Evolutionary conservation across 2,113 vertebrate genomes (phyloP), one percentile per base, ranked within the genome.

Genomic region (Spea bombifrons): DNA sequence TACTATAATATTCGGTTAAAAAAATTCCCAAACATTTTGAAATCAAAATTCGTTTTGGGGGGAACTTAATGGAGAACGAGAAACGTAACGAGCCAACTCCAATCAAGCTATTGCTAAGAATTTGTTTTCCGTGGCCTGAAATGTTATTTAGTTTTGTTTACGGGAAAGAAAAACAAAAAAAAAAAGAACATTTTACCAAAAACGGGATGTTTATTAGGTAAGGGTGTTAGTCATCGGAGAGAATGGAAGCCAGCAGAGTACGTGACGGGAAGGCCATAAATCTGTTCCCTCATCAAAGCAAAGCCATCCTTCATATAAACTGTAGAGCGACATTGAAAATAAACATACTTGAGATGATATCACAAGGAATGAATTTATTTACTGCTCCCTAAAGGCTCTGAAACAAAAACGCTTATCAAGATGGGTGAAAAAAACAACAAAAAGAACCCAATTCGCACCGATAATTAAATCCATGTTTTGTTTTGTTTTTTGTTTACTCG

Each of bases 261-360:
- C 30, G 30, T 75, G 63, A 67, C 64, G 3, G 4, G 5, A 43
- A 67, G 4, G 3, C 30, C 53, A n/a, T 43, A 53, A 50, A 53
- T 55, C 65, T 59, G 30, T 47, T 44, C 17, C 68, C 17, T 47
- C 49, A 55, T 68, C 75, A 76, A 76, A 66, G 74, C 43, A 7
- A n/a, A 66, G 10, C 5, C 13, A 57, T 67, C 65, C 53, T 68
- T 67, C 5, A 48, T 16, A 70, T 70, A 61, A 45, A 17, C 43
- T 15, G 16, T 50, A n/a, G 8, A 7, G 10, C 52, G 47, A 65
- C 59, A 68, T 45, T 68, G 1, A 46, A 16, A 61, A 76, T 68
- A 69, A 76, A 69, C 66, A 69, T 76, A 44, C 44, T 47, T 69
- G 16, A 68, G 75, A 76, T 59, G 52, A 76, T 55, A 76, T 12